These are phyloP conservation scores for Drosophila pandora DNA, from an alignment of 1,140 invertebrate species.

Conservation along the genomic window DNA sequence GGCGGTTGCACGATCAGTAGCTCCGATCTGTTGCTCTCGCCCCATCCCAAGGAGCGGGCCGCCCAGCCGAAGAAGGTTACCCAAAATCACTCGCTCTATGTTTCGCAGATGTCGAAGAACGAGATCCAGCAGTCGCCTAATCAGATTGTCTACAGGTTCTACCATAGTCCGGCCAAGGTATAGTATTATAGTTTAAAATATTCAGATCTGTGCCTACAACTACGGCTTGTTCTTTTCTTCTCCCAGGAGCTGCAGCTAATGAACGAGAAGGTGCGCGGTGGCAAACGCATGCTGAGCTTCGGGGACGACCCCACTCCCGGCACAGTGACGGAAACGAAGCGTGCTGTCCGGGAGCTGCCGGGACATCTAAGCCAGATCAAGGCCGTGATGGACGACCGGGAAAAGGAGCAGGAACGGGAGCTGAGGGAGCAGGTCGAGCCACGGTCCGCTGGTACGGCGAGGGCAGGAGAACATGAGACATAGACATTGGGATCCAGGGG, in stretches of 20 bases:
- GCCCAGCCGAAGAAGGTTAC: constrained; percentile 86
- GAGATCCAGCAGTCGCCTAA: constrained; percentile 83
- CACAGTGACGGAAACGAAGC: constrained; percentile 36
- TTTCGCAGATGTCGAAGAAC: constrained; percentile 87
- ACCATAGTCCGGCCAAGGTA: constrained; percentile 95
- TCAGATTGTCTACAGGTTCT: constrained; percentile 93
- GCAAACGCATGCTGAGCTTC: constrained; percentile 61
- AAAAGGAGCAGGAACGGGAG: constrained; percentile 3
- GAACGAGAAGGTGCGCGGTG: constrained; percentile 68
- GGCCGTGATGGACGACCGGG: constrained; percentile 26
- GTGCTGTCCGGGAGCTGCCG: constrained; percentile 28
- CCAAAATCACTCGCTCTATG: constrained; percentile 88
- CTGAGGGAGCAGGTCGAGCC: constrained; percentile 5
- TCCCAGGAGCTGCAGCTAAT: constrained; percentile 57
- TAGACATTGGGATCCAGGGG: constrained; percentile 34
- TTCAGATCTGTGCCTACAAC: not conserved
- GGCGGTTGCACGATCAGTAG: constrained; percentile 53
- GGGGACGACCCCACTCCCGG: constrained; percentile 37
- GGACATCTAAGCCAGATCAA: constrained; percentile 20
- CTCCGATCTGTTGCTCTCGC: constrained; percentile 89
- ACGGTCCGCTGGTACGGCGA: not conserved
- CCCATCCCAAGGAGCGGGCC: constrained; percentile 89
- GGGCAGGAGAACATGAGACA: constrained; percentile 32
- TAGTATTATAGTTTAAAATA: not conserved
- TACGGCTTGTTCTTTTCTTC: not conserved